Conservation (phyloP, 2,888 invertebrate species). For the Dione juno region DNA sequence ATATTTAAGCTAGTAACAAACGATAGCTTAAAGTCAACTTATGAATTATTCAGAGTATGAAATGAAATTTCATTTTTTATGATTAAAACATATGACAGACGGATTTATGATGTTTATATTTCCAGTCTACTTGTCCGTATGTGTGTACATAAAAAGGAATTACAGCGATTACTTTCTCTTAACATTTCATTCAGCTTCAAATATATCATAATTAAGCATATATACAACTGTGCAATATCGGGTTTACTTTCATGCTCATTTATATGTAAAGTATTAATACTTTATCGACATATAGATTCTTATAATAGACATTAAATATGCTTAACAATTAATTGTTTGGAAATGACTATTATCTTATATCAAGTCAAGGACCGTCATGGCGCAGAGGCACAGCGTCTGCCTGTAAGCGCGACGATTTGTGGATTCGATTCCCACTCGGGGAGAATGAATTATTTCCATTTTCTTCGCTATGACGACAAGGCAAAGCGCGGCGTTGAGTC, state of each 20-base stretch:
- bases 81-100: constrained; percentile 12
- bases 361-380: too few species aligned
- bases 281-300: too few species aligned
- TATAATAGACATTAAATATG: too few species aligned
- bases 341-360: too few species aligned
- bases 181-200: constrained; percentile 14
- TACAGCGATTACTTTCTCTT: constrained; percentile 30
- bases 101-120: constrained; percentile 28
- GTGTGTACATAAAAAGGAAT: neutral
- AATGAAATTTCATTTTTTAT: neutral
- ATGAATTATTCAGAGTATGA: neutral
- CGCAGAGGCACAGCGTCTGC: too few species aligned
- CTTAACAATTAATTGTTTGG: too few species aligned
- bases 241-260: neutral
- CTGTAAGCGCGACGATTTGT: too few species aligned
- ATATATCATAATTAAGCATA: neutral
- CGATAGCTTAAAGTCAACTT: neutral
- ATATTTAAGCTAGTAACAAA: neutral
- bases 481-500: too few species aligned
- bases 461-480: too few species aligned
- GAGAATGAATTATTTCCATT: too few species aligned
- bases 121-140: constrained; percentile 29
- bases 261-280: too few species aligned
- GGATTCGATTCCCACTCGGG: too few species aligned
- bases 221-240: neutral